phyloP scores from a whole-genome alignment of 2,797 vertebrate species.

The Salarias fasciatus region DNA sequence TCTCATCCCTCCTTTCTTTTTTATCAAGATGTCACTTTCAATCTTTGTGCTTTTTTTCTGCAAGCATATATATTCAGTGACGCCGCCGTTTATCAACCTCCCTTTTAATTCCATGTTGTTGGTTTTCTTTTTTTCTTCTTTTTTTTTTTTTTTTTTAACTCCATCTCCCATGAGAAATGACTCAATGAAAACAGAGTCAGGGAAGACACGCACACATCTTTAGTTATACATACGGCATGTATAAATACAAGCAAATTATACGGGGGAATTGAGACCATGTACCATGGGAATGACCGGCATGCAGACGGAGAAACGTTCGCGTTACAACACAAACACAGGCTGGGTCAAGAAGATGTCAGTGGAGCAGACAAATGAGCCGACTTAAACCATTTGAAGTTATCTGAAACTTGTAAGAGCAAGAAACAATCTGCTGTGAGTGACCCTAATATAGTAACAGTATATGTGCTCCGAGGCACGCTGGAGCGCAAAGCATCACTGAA shows the following conservation, averaged over 20 bases:
- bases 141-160: slow-evolving; percentile 1
- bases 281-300: slow-evolving; percentile 22
- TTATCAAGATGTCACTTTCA: slow-evolving; percentile 11
- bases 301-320: slow-evolving; percentile 5
- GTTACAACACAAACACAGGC: slow-evolving; percentile 14
- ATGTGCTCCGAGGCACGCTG: slow-evolving; percentile 1
- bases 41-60: background rate
- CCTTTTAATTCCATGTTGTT: slow-evolving; percentile 14
- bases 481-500: too few species aligned
- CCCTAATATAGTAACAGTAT: background rate
- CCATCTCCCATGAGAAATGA: slow-evolving; percentile 11
- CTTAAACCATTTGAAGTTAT: background rate
- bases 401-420: slow-evolving; percentile 3
- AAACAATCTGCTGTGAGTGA: slow-evolving; percentile 1
- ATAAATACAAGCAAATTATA: slow-evolving; percentile 22
- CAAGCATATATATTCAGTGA: slow-evolving; percentile 4
- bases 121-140: slow-evolving; percentile 8
- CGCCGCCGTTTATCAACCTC: slow-evolving; percentile 12
- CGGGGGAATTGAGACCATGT: slow-evolving; percentile 28
- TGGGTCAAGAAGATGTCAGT: slow-evolving; percentile 30
- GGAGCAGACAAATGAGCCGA: slow-evolving; percentile 11
- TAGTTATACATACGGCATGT: slow-evolving; percentile 3
- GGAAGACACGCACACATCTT: background rate
- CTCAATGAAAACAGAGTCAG: slow-evolving; percentile 17
- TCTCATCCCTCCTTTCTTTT: slow-evolving; percentile 11